phyloP scores from a whole-genome alignment of 2,888 invertebrate genomes.

The Aradus depressus region DNA sequence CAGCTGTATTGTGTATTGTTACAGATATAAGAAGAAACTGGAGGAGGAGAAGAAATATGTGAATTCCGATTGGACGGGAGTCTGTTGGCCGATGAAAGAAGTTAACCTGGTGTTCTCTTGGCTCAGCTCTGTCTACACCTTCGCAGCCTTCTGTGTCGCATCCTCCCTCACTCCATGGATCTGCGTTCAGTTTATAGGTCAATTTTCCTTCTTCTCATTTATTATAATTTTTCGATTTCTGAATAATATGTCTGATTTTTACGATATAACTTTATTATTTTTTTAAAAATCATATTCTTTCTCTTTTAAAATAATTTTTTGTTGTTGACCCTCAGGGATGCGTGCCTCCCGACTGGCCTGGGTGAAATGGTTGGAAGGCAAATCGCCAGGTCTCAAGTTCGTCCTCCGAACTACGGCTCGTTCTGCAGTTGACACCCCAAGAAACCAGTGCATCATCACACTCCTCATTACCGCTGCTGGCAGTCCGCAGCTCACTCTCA shows the following conservation, averaged over 20 bases:
- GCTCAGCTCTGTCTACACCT: constrained; percentile 23
- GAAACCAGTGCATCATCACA: constrained; percentile 62
- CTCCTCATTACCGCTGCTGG: constrained; percentile 55
- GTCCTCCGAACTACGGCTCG: constrained; percentile 51
- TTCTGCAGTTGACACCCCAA: constrained; percentile 56
- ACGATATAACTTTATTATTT: not conserved
- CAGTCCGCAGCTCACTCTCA: constrained; percentile 24
- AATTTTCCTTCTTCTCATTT: not conserved
- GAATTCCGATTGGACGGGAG: not conserved
- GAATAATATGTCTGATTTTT: not conserved
- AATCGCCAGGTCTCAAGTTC: constrained; percentile 49
- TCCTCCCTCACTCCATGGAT: constrained; percentile 22
- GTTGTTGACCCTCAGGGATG: constrained; percentile 17
- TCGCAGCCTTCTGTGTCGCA: constrained; percentile 21
- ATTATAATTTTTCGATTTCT: not conserved
- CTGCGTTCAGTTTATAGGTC: constrained; percentile 19
- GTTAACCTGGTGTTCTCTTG: constrained; percentile 13
- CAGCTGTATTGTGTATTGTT: not conserved
- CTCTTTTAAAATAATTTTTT: not conserved
- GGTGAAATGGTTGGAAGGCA: constrained; percentile 45
- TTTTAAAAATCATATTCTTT: not conserved
- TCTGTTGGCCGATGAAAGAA: constrained; percentile 14
- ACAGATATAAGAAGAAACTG: constrained; percentile 14
- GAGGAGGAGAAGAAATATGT: constrained; percentile 6
- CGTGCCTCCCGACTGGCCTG: constrained; percentile 34